Evolutionary conservation across 2,888 invertebrate genomes (phyloP).

Genomic region (Busseola fusca): DNA sequence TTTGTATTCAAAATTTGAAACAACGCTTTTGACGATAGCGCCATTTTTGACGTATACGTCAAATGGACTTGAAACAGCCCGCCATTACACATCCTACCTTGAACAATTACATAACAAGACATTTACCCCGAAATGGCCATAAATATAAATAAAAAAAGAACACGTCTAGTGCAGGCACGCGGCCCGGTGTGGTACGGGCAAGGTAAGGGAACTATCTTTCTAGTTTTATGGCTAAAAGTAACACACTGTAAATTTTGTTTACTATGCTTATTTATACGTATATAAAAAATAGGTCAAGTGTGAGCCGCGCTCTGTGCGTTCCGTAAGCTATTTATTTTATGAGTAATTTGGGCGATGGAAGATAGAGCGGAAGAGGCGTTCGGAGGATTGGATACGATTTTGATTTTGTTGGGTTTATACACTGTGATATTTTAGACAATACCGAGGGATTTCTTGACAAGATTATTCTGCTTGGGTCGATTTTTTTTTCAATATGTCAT

Average conservation of each 20-base stretch:
- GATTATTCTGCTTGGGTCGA: not conserved
- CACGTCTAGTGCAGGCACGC: slow-evolving; percentile 23
- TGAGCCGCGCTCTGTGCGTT: slow-evolving; percentile 20
- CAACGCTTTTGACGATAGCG: too few species aligned
- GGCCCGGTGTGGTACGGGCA: slow-evolving; percentile 26
- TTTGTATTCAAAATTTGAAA: too few species aligned
- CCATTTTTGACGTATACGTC: too few species aligned
- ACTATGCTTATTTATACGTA: slow-evolving; percentile 60
- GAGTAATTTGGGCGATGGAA: slow-evolving; percentile 15
- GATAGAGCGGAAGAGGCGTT: not conserved
- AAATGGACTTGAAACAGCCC: too few species aligned
- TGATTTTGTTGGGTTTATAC: slow-evolving; percentile 11
- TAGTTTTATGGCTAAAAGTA: slow-evolving; percentile 57
- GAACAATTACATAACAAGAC: not conserved
- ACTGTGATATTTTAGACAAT: slow-evolving; percentile 2
- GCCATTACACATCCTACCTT: not conserved
- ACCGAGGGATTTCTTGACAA: not conserved
- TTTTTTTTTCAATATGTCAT: too few species aligned
- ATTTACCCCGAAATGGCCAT: slow-evolving; percentile 4
- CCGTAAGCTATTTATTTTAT: slow-evolving; percentile 37
- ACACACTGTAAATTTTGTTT: slow-evolving; percentile 59
- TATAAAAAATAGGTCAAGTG: slow-evolving; percentile 58
- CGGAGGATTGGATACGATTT: slow-evolving; percentile 16
- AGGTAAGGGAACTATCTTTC: slow-evolving; percentile 38
- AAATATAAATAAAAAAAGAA: slow-evolving; percentile 34